These are phyloP conservation scores for Rhizomys pruinosus DNA, from an alignment of 2,113 vertebrate species.

Conservation along the genomic window DNA sequence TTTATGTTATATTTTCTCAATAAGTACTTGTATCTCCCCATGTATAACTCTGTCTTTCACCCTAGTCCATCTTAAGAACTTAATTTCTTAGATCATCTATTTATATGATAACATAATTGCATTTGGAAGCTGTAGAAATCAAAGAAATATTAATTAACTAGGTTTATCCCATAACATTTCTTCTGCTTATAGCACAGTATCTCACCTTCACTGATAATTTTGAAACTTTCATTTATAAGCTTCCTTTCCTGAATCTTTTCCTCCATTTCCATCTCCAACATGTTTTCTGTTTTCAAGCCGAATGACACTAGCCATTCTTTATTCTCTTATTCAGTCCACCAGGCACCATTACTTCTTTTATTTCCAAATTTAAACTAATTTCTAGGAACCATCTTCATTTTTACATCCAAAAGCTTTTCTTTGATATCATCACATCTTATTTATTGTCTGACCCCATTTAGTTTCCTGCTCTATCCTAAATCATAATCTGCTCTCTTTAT, in stretches of 20 bases:
- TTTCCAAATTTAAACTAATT: conserved; percentile 18
- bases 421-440: background rate
- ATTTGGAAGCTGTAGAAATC: background rate
- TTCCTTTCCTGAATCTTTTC: no score
- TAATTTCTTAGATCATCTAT: conserved; percentile 1
- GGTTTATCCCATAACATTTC: background rate
- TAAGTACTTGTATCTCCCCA: background rate
- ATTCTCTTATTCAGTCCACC: background rate
- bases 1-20: background rate
- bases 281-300: background rate
- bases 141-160: background rate
- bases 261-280: background rate
- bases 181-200: no score
- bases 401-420: background rate
- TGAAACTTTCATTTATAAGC: conserved; percentile 17
- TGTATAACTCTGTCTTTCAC: background rate
- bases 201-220: background rate
- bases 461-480: background rate
- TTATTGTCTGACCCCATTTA: background rate
- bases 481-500: background rate
- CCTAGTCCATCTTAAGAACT: background rate
- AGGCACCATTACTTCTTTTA: background rate
- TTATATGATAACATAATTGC: background rate
- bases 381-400: conserved; percentile 16
- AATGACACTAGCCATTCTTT: background rate